These are phyloP conservation scores for Sinocyclocheilus maitianheensis DNA, from an alignment of 2,113 vertebrate species.

Conservation along the genomic window DNA sequence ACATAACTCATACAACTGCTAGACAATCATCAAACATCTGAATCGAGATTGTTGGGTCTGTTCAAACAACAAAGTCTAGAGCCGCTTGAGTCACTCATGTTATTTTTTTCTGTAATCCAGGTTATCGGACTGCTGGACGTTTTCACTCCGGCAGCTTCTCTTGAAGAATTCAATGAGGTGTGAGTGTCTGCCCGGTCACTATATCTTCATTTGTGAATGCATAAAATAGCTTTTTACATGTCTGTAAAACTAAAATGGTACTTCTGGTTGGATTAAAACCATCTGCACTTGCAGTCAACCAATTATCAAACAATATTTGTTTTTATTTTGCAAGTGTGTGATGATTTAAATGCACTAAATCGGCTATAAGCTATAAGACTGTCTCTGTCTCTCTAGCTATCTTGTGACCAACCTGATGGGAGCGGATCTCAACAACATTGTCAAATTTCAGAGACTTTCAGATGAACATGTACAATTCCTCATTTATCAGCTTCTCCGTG, in stretches of 20 bases:
- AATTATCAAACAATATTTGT: neutral
- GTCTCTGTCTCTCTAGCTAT: slow-evolving; percentile 77
- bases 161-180: slow-evolving; percentile 95
- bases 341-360: neutral
- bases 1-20: neutral
- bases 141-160: slow-evolving; percentile 88
- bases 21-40: neutral
- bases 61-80: neutral
- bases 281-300: neutral
- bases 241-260: neutral
- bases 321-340: neutral
- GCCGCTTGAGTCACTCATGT: neutral
- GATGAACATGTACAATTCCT: slow-evolving; percentile 98
- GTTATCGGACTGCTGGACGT: slow-evolving; percentile 91
- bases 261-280: neutral
- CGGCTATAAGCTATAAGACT: neutral
- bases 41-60: neutral
- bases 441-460: slow-evolving; percentile 94
- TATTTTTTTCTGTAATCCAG: slow-evolving; percentile 56
- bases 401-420: slow-evolving; percentile 98
- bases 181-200: slow-evolving; percentile 69
- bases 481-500: slow-evolving; percentile 94
- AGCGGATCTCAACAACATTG: slow-evolving; percentile 96
- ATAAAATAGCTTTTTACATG: neutral
- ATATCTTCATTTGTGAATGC: neutral